A percentile compares a stretch with the other conserved stretches of the same genome.
Conservation (phyloP, 2,113 vertebrate species). For the Misgurnus anguillicaudatus region DNA sequence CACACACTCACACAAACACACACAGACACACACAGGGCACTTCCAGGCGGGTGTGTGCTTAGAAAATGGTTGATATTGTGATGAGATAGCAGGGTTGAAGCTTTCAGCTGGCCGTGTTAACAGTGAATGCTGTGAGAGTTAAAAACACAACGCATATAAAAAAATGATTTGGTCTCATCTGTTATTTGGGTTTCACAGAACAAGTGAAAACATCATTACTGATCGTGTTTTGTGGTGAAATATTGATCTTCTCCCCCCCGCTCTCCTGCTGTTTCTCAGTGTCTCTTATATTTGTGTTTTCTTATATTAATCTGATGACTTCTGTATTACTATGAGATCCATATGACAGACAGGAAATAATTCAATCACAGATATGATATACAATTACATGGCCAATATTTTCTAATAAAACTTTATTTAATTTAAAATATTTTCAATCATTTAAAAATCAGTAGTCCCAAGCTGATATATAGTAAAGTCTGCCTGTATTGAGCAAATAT, state of each 20-base stretch:
- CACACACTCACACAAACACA: constrained; percentile 24
- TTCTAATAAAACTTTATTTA: too few species aligned
- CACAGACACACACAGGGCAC: background rate
- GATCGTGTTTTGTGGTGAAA: constrained; percentile 62
- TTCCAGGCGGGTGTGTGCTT: constrained; percentile 21
- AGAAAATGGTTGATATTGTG: constrained; percentile 38
- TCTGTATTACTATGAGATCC: background rate
- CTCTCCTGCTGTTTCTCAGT: constrained; percentile 22
- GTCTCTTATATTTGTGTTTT: constrained; percentile 12
- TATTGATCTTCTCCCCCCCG: constrained; percentile 53
- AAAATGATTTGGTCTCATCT: constrained; percentile 45
- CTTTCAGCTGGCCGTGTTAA: background rate
- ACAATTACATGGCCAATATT: too few species aligned
- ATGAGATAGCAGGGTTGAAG: background rate
- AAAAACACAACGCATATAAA: constrained; percentile 34
- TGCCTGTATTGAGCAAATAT: too few species aligned
- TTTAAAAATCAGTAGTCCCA: too few species aligned
- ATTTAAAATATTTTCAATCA: too few species aligned
- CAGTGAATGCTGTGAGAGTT: background rate
- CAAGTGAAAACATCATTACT: constrained; percentile 60
- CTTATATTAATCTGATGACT: constrained; percentile 32
- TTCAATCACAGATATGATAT: background rate
- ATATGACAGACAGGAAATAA: background rate
- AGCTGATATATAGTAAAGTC: too few species aligned
- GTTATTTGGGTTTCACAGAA: constrained; percentile 57